Base-by-base conservation (phyloP, 2,888 invertebrate genomes). In the Drosophila lacicola region DNA sequence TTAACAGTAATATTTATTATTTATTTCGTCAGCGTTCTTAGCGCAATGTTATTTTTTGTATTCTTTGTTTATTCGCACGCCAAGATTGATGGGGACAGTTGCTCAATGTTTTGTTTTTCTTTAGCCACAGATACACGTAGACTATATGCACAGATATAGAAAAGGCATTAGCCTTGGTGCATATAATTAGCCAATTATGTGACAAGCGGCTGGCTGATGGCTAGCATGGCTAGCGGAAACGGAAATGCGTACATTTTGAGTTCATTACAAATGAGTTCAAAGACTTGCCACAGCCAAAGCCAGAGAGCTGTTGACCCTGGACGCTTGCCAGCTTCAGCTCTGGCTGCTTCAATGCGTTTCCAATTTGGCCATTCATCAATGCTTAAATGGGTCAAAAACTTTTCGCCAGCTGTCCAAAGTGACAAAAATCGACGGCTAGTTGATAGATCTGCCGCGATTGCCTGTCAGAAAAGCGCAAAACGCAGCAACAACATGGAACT, bases 11-110 rank as follows among this genome's bases (percentile, higher is more conserved):
- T 60, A 74, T 60, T 80, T 75, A 57, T 63, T 68, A 55, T 74
- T 79, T 68, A 51, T 58, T 51, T 44, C 13, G 54, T 14, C 34
- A 42, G 49, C 19, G 25, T 36, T 54, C 45, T 69, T 13, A 21
- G 53, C 54, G 34, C 25, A 36, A 13, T 29, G 29, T 8, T 29
- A 29, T 29, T 29, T 29, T 29, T 29, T 29, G 29, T 8, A 29
- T 17, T 44, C 39, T 54, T 45, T 87, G 55, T 65, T 70, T 72
- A 75, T 64, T 49, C 19, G 49, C 21, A 10, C 29, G 56, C 37
- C 25, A 49, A 74, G 89, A 85, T 88, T 86, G 87, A 85, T 86
- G 89, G 65, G 68, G 75, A 80, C 90, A 85, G 87, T 82, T 85
- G 85, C 57, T 75, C 82, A 85, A 75, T 78, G 88, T 77, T 83